phyloP scores from a whole-genome alignment of 2,797 vertebrate species.

The Rhynchotus rufescens region DNA sequence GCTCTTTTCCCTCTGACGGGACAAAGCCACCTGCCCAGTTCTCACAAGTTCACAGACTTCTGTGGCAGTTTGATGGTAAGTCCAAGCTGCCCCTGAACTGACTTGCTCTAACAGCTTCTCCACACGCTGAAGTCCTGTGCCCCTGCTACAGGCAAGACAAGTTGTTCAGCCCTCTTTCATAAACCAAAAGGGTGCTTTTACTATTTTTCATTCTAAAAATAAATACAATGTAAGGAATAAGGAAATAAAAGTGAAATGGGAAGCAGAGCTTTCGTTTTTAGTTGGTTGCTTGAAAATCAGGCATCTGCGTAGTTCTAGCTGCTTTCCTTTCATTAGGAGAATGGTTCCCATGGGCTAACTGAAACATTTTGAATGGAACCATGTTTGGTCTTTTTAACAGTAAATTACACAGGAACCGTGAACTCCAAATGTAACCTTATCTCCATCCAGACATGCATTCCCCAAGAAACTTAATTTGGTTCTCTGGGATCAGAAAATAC shows the following conservation, averaged over 20 bases:
- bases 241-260: constrained; percentile 56
- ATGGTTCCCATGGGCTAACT: neutral
- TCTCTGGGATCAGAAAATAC: neutral
- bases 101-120: neutral
- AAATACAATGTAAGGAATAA: neutral
- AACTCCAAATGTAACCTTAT: neutral
- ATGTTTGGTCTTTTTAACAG: neutral
- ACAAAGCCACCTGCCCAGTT: neutral
- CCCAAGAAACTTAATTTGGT: neutral
- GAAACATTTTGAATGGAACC: neutral
- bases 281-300: neutral
- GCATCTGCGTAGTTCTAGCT: neutral
- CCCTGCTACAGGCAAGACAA: neutral
- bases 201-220: neutral
- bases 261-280: constrained; percentile 15
- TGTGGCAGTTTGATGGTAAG: neutral
- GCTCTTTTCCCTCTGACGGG: neutral
- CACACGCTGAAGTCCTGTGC: neutral
- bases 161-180: neutral
- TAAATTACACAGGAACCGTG: neutral
- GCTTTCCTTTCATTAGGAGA: neutral
- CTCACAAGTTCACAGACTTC: neutral
- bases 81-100: neutral
- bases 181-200: neutral
- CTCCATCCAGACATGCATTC: neutral